Percentiles rank a stretch among this genome's conserved stretches.
These are phyloP conservation scores for Paramisgurnus dabryanus DNA, from an alignment of 2,113 vertebrate genomes.

Conservation along the genomic window DNA sequence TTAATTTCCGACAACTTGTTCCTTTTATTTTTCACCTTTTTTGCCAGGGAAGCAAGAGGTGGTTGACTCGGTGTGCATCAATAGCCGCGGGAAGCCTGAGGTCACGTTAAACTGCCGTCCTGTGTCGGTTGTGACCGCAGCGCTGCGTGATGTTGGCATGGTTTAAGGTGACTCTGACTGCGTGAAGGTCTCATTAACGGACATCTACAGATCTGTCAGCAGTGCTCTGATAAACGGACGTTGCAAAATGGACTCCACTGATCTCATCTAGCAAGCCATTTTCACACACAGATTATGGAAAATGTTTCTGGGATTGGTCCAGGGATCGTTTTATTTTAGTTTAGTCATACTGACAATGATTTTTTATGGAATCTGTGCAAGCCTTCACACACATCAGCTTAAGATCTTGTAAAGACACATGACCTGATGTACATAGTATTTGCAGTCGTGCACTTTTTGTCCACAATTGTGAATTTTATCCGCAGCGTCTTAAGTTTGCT, in stretches of 20 bases:
- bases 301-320: too few relatives aligned
- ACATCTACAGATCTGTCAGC: conserved; percentile 30
- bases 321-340: too few relatives aligned
- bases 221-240: neutral
- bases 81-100: conserved; percentile 64
- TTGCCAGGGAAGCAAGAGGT: conserved; percentile 67
- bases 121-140: conserved; percentile 18
- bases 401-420: too few relatives aligned
- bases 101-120: conserved; percentile 48
- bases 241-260: neutral
- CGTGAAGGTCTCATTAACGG: conserved; percentile 26
- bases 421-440: too few relatives aligned
- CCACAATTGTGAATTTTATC: too few relatives aligned
- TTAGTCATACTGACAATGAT: too few relatives aligned
- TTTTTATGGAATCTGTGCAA: too few relatives aligned
- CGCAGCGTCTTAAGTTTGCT: too few relatives aligned
- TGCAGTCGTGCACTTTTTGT: too few relatives aligned
- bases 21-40: conserved; percentile 84
- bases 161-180: neutral
- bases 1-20: conserved; percentile 91
- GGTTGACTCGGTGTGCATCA: conserved; percentile 65
- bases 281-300: too few relatives aligned
- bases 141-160: neutral
- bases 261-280: neutral
- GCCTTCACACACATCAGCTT: too few relatives aligned